Evolutionary conservation across 2,888 invertebrate species (phyloP), one percentile per base, ranked within the genome.

Genomic region (Serrognathus titanus): DNA sequence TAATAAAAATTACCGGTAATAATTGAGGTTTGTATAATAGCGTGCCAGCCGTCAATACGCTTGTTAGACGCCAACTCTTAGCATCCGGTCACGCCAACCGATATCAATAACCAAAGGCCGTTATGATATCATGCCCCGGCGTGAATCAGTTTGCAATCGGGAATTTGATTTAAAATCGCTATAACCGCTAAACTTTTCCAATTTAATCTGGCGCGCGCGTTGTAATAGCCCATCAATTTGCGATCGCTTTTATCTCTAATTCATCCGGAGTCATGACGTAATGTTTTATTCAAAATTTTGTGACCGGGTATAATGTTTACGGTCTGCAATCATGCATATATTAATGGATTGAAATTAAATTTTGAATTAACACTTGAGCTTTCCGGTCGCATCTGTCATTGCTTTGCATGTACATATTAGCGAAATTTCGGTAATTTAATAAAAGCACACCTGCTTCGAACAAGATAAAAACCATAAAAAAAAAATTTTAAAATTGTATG

Each of bases 131-230:
- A 62, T 57, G 63, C 60, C 16, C 16, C 58, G 60, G 58, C 65
- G 65, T 65, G 61, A 61, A 66, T 65, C 64, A 54, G 60, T 58
- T 58, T 58, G 55, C 55, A 63, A 63, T 58, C 63, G 66, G 13
- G 64, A 57, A 63, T 67, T 69, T 66, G 65, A 69, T 68, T 69
- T 65, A 64, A 66, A 70, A 68, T 66, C 65, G 66, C 56, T 65
- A 70, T 72, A 71, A 72, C 71, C 71, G 68, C 62, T 63, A 73
- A 75, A 75, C 71, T 75, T 75, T 75, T 75, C 74, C 75, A 74
- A 75, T 75, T 74, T 74, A 71, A 70, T 71, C 65, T 65, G 65
- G 64, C 69, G 64, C 63, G 60, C 58, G 53, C 48, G 54, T 59
- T 57, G 64, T 67, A 67, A 67, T 67, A 63, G 67, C 66, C 67